Evolutionary conservation across 2,113 vertebrate species (phyloP), one percentile per base, ranked within the genome.

Genomic region (Vulpes vulpes): DNA sequence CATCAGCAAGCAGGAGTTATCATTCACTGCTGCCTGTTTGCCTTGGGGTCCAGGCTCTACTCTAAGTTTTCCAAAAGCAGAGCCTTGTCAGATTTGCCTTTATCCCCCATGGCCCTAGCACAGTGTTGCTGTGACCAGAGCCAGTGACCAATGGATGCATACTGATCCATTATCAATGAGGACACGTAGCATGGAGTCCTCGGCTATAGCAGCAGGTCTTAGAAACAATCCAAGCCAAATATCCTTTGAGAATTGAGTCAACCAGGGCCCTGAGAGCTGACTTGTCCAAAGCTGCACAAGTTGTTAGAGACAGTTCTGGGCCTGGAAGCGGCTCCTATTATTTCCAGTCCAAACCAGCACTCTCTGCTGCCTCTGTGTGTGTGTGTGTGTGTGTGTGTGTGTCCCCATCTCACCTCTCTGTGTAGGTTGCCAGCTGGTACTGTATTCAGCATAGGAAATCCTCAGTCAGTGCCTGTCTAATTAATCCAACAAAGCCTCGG

Each of bases 241-340:
- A 11, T 57, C 25, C 62, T 94, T n/a, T 67, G 78, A 89, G 60
- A 73, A 17, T 51, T 91, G 93, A 92, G n/a, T 67, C 94, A 67
- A 23, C 30, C 2, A 49, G 25, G 38, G 27, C 25, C 49, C 79
- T 55, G 11, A 38, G 62, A 82, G 22, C 62, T 86, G 67, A 49
- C 57, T 87, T 96, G 43, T 20, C 32, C 38, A 82, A 82, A 78
- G 22, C 71, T 43, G 23, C 2, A n/a, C 51, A 62, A 43, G 49
- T 59, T 67, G 8, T 22, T 51, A 79, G n/a, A 86, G 65, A 76
- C 8, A n/a, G 12, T 15, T 91, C 6, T 51, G 59, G 84, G 57
- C 4, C 82, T 85, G 62, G 35, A 82, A 62, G 25, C 27, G 51
- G 32, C 23, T 73, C 49, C 79, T 89, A 51, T 17, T 25, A 87